Evolutionary conservation across 2,888 invertebrate species (phyloP), one percentile per base, ranked within the genome.

Genomic region (Papilio gigon): DNA sequence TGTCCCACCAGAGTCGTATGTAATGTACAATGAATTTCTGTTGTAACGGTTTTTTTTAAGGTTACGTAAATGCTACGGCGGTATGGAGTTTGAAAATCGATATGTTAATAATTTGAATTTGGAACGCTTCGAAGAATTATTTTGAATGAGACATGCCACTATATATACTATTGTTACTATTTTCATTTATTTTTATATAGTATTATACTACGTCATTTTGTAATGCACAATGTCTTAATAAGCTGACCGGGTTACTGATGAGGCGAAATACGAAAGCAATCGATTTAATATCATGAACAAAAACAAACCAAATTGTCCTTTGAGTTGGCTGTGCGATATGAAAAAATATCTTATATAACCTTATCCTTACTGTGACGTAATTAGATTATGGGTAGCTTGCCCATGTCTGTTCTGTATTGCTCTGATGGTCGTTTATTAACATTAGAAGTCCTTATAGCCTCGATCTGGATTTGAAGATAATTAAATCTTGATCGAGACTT

Each of bases 331-430:
- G 62, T 65, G 35, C 53, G 8, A 40, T 4, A 30, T 25, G 35
- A 61, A 37, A 67, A 30, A 70, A 53, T 50, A 37, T 74, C 80
- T 89, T 89, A 87, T 84, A 85, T 88, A 89, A 89, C 80, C 63
- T 76, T 74, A 77, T 86, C 84, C 85, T 84, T 82, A 76, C 78
- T 76, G 78, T 89, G 88, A 88, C 88, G 89, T 89, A 89, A 89
- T 71, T 72, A 63, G 58, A 61, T 42, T 14, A 35, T 47, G 67
- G 70, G 65, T 71, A 40, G 70, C 66, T 64, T 71, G 69, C n/a
- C 67, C 50, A 33, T 59, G 47, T 53, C 11, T 40, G 60, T 67
- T 65, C 17, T 42, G 25, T 60, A 20, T 14, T 11, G 30, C n/a
- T 40, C 6, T 17, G 4, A 37, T 20, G 17, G n/a, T 14, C 53